Percentiles rank a stretch among this genome's conserved stretches.
These are phyloP conservation scores for Limosa lapponica DNA, from an alignment of 2,797 vertebrate species.

Conservation along the genomic window DNA sequence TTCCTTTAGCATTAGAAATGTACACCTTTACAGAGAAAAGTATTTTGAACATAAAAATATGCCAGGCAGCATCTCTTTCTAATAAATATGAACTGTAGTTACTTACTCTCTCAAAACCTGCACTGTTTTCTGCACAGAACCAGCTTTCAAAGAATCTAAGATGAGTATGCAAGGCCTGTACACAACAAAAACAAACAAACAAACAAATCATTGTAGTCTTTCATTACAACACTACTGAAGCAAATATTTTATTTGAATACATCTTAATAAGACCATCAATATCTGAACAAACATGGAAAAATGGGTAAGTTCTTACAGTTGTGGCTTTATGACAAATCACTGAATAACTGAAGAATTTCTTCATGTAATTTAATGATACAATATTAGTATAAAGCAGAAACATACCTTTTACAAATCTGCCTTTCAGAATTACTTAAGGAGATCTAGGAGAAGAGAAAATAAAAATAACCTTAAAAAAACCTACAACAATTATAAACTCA, in stretches of 20 bases:
- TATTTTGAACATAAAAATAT: not conserved
- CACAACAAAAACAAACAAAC: conserved; percentile 28
- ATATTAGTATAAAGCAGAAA: not conserved
- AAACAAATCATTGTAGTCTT: not conserved
- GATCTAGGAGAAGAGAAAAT: conserved; percentile 60
- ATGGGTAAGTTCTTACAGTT: not conserved
- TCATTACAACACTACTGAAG: not conserved
- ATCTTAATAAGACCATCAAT: not conserved
- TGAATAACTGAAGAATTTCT: not conserved
- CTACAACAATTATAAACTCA: not conserved
- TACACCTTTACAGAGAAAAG: not conserved
- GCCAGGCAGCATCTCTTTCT: not conserved
- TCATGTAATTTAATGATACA: not conserved
- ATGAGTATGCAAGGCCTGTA: conserved; percentile 95
- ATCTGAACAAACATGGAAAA: not conserved
- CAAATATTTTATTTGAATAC: not conserved
- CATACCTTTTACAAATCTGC: conserved; percentile 88
- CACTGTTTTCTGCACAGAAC: conserved; percentile 88
- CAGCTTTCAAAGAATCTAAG: conserved; percentile 94
- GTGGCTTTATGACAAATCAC: not conserved
- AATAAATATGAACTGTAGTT: not conserved
- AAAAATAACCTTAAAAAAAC: not conserved
- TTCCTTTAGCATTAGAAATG: not conserved
- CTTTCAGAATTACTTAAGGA: conserved; percentile 73
- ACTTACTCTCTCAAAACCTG: conserved; percentile 96